Base-by-base conservation (phyloP, 2,113 vertebrate genomes). In the Platysternon megacephalum region DNA sequence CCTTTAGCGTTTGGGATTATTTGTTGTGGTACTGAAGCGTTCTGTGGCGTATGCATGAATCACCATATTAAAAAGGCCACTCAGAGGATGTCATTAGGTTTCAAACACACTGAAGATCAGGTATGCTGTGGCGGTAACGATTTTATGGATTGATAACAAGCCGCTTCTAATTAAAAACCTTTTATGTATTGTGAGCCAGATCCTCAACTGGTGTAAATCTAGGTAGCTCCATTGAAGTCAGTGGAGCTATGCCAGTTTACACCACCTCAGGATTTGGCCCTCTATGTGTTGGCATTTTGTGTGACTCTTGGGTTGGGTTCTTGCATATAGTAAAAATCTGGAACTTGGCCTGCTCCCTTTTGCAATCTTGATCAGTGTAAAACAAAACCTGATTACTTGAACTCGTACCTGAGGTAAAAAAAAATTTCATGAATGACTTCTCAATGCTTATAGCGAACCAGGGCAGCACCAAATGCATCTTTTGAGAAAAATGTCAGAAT, bases 101-200 rank as follows among this genome's bases (percentile, higher is more conserved):
- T 97, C 65, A 24, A 56, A 91, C 92, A 90, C 8, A 32, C 53
- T 82, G 96, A 87, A 87, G 94, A 96, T 97, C 84, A 86, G 79
- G 90, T 92, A 39, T 85, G 92, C 91, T 91, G 56, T 93, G 61
- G 19, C 65, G 51, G 68, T 78, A 82, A 92, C 3, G 17, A 89
- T 95, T 87, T 58, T 46, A 21, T 74, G 52, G 79, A 58, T 68
- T 79, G 85, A 76, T 92, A 86, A 93, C 79, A 92, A 79, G 85
- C 90, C 74, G 83, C 93, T 95, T 91, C 92, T 97, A 65, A 94
- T 97, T 87, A 95, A 94, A 97, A 94, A 53, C 65, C 93, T 97
- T 94, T 95, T 49, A 95, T 94, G 81, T 93, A 12, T 76, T 87
- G 44, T 14, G 82, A 92, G 28, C 7, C 81, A 84, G 51, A 21